Conservation (phyloP, 2,113 vertebrate species). For the Mastomys natalensis region DNA sequence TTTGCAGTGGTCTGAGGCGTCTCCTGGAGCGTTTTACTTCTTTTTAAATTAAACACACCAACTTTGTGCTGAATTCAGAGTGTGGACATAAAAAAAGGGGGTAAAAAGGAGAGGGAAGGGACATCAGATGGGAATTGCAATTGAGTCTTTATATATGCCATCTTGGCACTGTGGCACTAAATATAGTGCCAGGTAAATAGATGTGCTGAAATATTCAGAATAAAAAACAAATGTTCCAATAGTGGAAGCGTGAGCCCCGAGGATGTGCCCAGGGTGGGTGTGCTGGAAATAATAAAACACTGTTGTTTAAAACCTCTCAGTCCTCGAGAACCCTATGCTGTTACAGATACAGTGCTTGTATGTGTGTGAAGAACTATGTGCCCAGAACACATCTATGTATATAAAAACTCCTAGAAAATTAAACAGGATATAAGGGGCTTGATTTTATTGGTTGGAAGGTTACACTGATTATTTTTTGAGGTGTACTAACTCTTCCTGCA, state of each 20-base stretch:
- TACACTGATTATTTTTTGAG: conserved; percentile 74
- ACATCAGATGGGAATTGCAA: conserved; percentile 93
- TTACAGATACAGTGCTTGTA: conserved; percentile 82
- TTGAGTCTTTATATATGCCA: conserved; percentile 92
- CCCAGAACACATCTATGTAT: conserved; percentile 65
- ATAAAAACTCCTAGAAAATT: conserved; percentile 76
- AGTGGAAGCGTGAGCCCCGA: conserved; percentile 82
- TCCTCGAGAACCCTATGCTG: conserved; percentile 80
- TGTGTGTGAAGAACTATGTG: conserved; percentile 60
- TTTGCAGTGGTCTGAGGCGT: conserved; percentile 92
- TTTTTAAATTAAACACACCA: conserved; percentile 94
- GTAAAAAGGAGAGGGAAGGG: conserved; percentile 92
- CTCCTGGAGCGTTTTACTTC: conserved; percentile 91
- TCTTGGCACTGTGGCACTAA: conserved; percentile 91
- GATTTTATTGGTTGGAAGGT: conserved; percentile 72
- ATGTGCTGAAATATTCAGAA: conserved; percentile 92
- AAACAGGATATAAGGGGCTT: conserved; percentile 69
- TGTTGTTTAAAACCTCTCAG: conserved; percentile 86
- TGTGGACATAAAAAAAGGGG: conserved; percentile 90
- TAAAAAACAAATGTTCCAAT: conserved; percentile 92
- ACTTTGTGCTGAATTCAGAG: conserved; percentile 92
- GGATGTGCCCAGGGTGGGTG: conserved; percentile 81
- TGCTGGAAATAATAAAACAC: conserved; percentile 84
- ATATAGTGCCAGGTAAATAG: conserved; percentile 92
- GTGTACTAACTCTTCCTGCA: conserved; percentile 60